Conservation (phyloP, 2,888 invertebrate genomes). For the Dromius quadrimaculatus region DNA sequence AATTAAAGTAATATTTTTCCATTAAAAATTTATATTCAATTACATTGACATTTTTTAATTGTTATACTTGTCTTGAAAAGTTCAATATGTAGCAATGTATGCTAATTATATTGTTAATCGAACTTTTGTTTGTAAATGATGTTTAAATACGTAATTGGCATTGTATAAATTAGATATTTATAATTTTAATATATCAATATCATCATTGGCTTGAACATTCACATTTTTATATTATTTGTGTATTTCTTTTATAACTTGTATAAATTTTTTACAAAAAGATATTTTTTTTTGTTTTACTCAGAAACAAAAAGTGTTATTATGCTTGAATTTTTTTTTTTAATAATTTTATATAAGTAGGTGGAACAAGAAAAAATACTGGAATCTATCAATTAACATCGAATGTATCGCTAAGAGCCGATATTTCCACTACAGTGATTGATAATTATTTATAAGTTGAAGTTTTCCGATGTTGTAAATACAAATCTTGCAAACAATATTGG, state of each 20-base stretch:
- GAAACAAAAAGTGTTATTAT: no score
- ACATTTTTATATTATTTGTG: constrained; percentile 26
- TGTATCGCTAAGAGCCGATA: no score
- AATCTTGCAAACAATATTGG: no score
- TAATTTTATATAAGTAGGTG: no score
- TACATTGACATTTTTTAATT: not conserved
- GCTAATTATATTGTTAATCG: not conserved
- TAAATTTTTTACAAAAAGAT: constrained; percentile 27
- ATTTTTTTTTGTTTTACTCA: constrained; percentile 9
- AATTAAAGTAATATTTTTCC: not conserved
- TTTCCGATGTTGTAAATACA: no score
- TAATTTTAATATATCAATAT: constrained; percentile 23
- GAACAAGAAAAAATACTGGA: no score
- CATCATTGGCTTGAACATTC: constrained; percentile 5
- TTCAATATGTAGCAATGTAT: constrained; percentile 1
- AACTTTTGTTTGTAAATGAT: constrained; percentile 3
- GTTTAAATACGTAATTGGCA: constrained; percentile 11
- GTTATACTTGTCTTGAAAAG: not conserved
- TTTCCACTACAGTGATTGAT: no score
- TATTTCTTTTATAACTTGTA: constrained; percentile 33
- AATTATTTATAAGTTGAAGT: no score
- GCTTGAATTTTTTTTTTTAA: no score
- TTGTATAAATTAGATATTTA: constrained; percentile 14
- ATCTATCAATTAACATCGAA: no score
- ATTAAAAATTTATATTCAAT: not conserved